These are phyloP conservation scores for Ctenosaura bakeri DNA, from an alignment of 2,797 vertebrate species.

Conservation along the genomic window DNA sequence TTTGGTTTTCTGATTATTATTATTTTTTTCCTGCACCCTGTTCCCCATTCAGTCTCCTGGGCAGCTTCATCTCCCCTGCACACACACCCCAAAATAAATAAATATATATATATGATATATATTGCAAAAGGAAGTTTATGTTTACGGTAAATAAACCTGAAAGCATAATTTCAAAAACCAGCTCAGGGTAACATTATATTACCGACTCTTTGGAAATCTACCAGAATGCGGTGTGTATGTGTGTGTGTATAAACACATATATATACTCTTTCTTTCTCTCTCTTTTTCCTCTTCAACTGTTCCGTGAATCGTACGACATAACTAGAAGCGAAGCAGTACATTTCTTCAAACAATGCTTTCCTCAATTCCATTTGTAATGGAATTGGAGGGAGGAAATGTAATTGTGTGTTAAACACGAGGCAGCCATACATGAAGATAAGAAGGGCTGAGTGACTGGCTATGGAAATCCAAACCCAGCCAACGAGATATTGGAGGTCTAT, in stretches of 20 bases:
- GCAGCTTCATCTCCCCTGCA: slow-evolving; percentile 36
- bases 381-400: slow-evolving; percentile 74
- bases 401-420: slow-evolving; percentile 74
- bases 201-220: slow-evolving; percentile 75
- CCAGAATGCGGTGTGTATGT: not conserved
- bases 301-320: slow-evolving; percentile 81
- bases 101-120: not conserved
- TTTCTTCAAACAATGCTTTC: slow-evolving; percentile 83
- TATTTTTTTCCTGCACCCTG: no score
- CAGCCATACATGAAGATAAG: slow-evolving; percentile 78
- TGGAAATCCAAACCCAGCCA: slow-evolving; percentile 61
- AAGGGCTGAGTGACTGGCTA: slow-evolving; percentile 64
- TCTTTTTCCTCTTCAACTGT: slow-evolving; percentile 65
- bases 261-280: not conserved
- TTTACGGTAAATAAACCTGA: slow-evolving; percentile 66
- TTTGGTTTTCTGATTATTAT: slow-evolving; percentile 59
- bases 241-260: no score
- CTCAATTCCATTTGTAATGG: slow-evolving; percentile 79
- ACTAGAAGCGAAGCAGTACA: slow-evolving; percentile 82
- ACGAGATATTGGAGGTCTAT: slow-evolving; percentile 71
- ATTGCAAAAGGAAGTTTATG: slow-evolving; percentile 55
- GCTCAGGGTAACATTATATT: slow-evolving; percentile 41
- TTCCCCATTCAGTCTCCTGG: not conserved
- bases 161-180: slow-evolving; percentile 46
- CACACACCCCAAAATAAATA: no score